These are phyloP conservation scores for Pterophyllum scalare DNA, from an alignment of 2,113 vertebrate genomes.

Conservation along the genomic window DNA sequence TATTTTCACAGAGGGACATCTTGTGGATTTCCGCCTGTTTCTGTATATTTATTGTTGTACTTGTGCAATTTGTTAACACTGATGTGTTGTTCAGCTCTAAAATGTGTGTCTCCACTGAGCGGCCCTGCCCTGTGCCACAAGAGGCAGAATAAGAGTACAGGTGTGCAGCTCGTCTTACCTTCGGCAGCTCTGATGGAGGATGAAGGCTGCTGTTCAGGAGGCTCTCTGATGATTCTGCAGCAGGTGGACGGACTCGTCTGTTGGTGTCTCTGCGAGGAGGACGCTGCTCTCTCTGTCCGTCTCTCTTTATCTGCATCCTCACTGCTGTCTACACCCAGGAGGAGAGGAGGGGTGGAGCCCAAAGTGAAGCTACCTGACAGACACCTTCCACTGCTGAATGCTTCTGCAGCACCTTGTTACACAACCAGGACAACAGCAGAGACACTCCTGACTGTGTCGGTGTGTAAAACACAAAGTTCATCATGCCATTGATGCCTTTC, in stretches of 20 bases:
- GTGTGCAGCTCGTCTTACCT: background rate
- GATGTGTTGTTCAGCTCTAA: background rate
- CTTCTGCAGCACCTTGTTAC: too few relatives aligned
- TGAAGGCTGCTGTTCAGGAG: background rate
- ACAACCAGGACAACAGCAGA: too few relatives aligned
- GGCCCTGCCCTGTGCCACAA: background rate
- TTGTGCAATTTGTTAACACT: too few relatives aligned
- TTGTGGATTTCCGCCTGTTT: background rate
- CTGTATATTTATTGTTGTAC: background rate
- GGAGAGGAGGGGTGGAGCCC: too few relatives aligned
- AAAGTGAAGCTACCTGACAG: too few relatives aligned
- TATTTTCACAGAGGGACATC: too few relatives aligned
- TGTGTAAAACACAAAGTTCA: too few relatives aligned
- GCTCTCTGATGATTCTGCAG: background rate
- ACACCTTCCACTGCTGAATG: too few relatives aligned
- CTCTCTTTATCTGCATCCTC: background rate
- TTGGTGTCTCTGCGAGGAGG: background rate
- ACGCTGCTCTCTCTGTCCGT: too few relatives aligned
- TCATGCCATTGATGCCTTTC: too few relatives aligned
- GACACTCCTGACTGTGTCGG: too few relatives aligned
- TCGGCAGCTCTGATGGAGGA: background rate
- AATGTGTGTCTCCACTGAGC: background rate
- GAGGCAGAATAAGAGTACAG: background rate
- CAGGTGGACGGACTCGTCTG: background rate
- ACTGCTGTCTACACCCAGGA: too few relatives aligned